Base-by-base conservation (phyloP, 2,888 invertebrate species). In the Stegana nigrithorax region DNA sequence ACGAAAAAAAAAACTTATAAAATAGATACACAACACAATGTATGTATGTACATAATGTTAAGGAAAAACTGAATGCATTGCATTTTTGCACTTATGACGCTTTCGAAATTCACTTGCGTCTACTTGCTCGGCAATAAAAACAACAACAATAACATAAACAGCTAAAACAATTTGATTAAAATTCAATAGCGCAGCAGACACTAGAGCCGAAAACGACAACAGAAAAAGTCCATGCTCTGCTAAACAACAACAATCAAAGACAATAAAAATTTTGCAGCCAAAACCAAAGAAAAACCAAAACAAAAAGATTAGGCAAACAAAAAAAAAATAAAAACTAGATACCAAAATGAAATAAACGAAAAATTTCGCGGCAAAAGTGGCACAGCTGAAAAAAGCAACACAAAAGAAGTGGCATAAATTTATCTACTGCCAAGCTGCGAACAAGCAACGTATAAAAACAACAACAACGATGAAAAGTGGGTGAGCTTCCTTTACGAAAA, bases 401-500 rank as follows among this genome's bases (percentile, higher is more conserved):
- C 25, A 50, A 1, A 27, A 50, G 14, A 42, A n/a, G n/a, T n/a
- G n/a, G n/a, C n/a, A n/a, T n/a, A 39, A 36, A 36, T 36, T 4
- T 6, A 36, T 36, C 14, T 14, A 36, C 36, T 36, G 4, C 5
- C 10, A 36, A 39, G n/a, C 17, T 17, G 2, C n/a, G n/a, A n/a
- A n/a, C n/a, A n/a, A n/a, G n/a, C n/a, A n/a, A n/a, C n/a, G n/a
- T n/a, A n/a, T n/a, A n/a, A 39, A 39, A 39, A 55, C 14, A 36
- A 56, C 47, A 59, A 29, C 57, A 36, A 29, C 3, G 26, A 8
- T 56, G 66, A 61, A 63, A 64, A 67, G 69, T 70, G 65, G 67
- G 71, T 71, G 73, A 66, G 65, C 68, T 76, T 76, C 64, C 70
- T 66, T 63, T 66, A 65, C 63, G 32, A n/a, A n/a, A n/a, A n/a